A percentile compares a stretch with the other conserved stretches of the same genome.
Conservation (phyloP, 1,140 invertebrate species). For the Lerema accius region DNA sequence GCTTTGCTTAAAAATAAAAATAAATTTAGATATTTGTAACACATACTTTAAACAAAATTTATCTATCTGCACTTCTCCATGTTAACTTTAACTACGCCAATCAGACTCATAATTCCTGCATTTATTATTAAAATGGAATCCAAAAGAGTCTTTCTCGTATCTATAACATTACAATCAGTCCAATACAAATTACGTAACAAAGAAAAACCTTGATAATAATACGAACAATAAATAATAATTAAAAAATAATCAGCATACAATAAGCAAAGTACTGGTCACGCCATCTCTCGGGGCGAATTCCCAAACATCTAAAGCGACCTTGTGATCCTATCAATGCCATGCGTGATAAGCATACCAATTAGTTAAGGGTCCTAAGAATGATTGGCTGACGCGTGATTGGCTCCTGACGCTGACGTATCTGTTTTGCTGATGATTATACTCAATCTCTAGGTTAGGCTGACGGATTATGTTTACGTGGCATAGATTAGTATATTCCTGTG, state of each 20-base stretch:
- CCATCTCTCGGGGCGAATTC: conserved; percentile 9
- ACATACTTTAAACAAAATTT: no score
- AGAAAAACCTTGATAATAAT: background rate
- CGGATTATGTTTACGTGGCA: no score
- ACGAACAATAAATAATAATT: background rate
- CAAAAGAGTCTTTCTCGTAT: no score
- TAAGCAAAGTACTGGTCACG: background rate
- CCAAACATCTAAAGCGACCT: conserved; percentile 11
- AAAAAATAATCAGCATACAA: background rate
- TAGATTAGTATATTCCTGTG: no score
- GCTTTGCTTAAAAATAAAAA: no score
- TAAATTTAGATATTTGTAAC: no score
- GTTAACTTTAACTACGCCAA: no score
- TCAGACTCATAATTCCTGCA: no score
- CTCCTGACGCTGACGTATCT: background rate
- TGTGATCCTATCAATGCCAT: conserved; percentile 24
- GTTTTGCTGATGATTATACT: background rate
- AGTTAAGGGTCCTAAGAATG: conserved; percentile 3
- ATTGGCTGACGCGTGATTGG: background rate
- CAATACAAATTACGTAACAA: background rate
- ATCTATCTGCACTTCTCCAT: no score
- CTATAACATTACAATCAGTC: no score
- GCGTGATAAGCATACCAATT: conserved; percentile 21
- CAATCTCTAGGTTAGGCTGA: background rate
- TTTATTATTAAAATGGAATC: no score